phyloP scores from a whole-genome alignment of 1,140 invertebrate species.

The Eupeodes corollae region DNA sequence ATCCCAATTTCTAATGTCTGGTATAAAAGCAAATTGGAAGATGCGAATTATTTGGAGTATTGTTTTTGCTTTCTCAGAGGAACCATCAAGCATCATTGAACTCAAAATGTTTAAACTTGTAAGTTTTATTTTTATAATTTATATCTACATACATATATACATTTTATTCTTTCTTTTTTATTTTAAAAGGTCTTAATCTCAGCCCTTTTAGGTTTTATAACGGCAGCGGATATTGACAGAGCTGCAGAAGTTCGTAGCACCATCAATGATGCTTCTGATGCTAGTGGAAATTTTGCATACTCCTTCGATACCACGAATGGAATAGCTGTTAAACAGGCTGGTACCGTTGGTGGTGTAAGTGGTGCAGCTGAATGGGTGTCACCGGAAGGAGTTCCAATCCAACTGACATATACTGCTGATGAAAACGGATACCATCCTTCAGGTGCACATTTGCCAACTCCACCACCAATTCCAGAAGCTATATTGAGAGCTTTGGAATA shows the following conservation, averaged over 20 bases:
- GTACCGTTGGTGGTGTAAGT: constrained; percentile 25
- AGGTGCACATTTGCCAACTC: constrained; percentile 43
- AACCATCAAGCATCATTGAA: no score
- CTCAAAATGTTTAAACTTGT: no score
- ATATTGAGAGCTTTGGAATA: constrained; percentile 39
- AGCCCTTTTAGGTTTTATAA: constrained; percentile 20
- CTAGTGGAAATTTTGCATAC: constrained; percentile 30
- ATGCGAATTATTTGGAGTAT: no score
- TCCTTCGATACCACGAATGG: constrained; percentile 34
- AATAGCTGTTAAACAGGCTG: constrained; percentile 29
- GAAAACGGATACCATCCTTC: constrained; percentile 46
- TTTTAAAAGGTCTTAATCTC: no score
- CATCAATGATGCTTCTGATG: constrained; percentile 29
- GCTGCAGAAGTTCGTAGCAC: constrained; percentile 33
- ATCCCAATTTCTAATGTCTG: no score
- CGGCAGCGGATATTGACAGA: constrained; percentile 33
- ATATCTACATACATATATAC: no score
- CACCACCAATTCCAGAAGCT: constrained; percentile 37
- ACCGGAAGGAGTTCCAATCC: constrained; percentile 39
- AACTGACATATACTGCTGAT: constrained; percentile 48
- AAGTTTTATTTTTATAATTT: no score
- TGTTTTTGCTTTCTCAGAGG: no score
- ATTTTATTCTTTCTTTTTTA: no score
- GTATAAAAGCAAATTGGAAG: no score
- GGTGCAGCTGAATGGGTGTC: constrained; percentile 27